phyloP scores from a whole-genome alignment of 2,113 vertebrate species.

The Myrmecophaga tridactyla region DNA sequence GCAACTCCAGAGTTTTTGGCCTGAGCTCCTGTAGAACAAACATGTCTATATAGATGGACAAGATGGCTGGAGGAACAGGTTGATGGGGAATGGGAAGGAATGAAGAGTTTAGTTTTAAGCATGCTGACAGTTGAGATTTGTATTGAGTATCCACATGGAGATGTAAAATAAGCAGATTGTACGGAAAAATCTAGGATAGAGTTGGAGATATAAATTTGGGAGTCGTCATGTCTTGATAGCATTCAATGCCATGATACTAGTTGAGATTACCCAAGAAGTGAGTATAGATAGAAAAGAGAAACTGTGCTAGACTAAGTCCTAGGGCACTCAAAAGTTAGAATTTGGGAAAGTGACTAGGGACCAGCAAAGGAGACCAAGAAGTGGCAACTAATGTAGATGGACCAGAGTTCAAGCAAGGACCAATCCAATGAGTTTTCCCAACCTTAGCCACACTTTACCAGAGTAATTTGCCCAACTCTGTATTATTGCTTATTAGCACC shows the following conservation, averaged over 20 bases:
- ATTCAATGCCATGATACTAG: background rate
- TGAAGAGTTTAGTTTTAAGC: conserved; percentile 9
- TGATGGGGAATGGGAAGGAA: background rate
- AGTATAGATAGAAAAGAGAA: background rate
- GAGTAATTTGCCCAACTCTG: background rate
- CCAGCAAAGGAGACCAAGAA: background rate
- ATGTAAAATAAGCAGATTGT: background rate
- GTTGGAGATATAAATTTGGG: background rate
- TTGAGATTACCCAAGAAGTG: conserved; percentile 18
- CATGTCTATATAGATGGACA: background rate
- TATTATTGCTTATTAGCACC: background rate
- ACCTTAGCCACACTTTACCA: background rate
- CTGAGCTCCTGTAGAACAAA: background rate
- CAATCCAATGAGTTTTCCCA: background rate
- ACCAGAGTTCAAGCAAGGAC: background rate
- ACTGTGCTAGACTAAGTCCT: background rate
- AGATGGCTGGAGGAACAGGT: background rate
- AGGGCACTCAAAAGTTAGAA: background rate
- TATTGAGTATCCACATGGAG: background rate
- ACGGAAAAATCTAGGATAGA: background rate
- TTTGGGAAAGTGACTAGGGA: background rate
- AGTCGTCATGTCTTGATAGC: background rate
- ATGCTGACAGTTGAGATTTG: background rate
- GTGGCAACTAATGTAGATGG: background rate
- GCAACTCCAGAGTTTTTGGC: background rate